phyloP scores from a whole-genome alignment of 2,888 invertebrate species.

The Tetanocera ferruginea region DNA sequence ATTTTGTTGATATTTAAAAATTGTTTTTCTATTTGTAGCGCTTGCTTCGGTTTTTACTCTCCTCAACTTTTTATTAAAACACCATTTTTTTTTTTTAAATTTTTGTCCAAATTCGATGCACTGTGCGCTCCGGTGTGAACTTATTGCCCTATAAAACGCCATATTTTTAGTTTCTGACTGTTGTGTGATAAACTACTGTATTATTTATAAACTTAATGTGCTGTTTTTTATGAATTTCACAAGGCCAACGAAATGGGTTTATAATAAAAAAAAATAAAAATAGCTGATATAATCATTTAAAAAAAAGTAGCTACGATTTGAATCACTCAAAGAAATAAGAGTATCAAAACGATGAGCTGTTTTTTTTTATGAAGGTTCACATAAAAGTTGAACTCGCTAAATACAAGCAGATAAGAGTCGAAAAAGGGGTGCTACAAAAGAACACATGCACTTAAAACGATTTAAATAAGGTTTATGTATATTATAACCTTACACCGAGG shows the following conservation, averaged over 20 bases:
- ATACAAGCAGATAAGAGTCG: not conserved
- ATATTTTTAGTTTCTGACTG: not conserved
- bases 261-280: conserved; percentile 28
- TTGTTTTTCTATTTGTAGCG: too few species aligned
- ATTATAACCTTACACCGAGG: not conserved
- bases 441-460: not conserved
- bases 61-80: too few species aligned
- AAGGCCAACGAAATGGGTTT: conserved; percentile 45
- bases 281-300: not conserved
- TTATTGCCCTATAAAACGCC: not conserved
- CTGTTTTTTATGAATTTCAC: conserved; percentile 38
- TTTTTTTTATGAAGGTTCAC: too few species aligned
- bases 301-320: not conserved
- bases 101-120: too few species aligned
- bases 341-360: too few species aligned
- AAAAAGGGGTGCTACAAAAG: not conserved
- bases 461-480: not conserved
- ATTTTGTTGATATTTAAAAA: too few species aligned
- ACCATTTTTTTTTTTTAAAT: too few species aligned
- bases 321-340: conserved; percentile 1
- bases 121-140: too few species aligned
- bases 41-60: too few species aligned
- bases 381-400: too few species aligned
- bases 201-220: not conserved
- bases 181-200: conserved; percentile 1